Percentiles rank a stretch among this genome's conserved stretches.
Conservation (phyloP, 2,113 vertebrate species). For the Pluvianellus socialis region DNA sequence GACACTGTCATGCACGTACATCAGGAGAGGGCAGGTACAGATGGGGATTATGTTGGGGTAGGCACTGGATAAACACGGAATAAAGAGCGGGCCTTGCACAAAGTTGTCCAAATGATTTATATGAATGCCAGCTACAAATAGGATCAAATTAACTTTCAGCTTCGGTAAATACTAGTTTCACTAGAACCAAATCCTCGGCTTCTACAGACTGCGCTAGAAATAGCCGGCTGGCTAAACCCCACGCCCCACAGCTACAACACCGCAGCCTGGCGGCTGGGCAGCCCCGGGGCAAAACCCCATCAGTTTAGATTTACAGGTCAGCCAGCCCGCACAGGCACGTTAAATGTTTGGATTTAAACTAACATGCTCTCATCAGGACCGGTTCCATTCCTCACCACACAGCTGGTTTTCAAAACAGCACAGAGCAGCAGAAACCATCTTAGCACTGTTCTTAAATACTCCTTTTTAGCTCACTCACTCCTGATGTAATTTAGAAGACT, state of each 20-base stretch:
- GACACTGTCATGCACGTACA: not conserved
- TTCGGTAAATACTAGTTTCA: not conserved
- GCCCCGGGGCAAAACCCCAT: not conserved
- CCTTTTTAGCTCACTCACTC: not conserved
- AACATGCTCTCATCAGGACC: not conserved
- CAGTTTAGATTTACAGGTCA: not conserved
- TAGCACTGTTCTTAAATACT: not conserved
- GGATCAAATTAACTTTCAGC: constrained; percentile 4
- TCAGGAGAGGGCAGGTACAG: not conserved
- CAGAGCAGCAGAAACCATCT: not conserved
- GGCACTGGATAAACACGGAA: not conserved
- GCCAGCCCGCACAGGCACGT: not conserved
- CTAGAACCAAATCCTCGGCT: not conserved
- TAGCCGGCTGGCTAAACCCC: not conserved
- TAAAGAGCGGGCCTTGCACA: not conserved
- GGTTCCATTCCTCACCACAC: not conserved
- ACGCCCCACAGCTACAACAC: accelerated
- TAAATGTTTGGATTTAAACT: not conserved
- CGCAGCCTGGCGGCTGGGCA: not conserved
- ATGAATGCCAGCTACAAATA: not conserved
- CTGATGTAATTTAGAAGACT: not conserved
- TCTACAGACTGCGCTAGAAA: not conserved
- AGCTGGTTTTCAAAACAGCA: not conserved
- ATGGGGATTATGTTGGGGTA: not conserved
- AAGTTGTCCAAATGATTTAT: not conserved